These are phyloP conservation scores for Parasteatoda tepidariorum DNA, from an alignment of 1,140 invertebrate species.

Conservation along the genomic window DNA sequence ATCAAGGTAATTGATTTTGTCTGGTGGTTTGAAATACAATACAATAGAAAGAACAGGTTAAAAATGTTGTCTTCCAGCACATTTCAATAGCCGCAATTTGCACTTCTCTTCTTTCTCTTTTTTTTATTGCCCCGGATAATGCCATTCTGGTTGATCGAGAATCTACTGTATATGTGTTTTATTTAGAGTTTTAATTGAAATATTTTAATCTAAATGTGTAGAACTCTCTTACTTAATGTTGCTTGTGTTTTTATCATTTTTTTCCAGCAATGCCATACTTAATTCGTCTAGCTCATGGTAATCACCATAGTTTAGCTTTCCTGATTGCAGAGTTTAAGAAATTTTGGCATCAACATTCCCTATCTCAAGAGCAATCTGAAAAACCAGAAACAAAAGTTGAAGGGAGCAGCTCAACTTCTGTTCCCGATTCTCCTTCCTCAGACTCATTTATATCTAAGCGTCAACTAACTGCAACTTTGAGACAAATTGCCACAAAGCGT, in stretches of 20 bases:
- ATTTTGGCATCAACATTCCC: slow-evolving; percentile 70
- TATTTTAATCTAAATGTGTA: too few relatives aligned
- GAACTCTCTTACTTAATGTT: too few relatives aligned
- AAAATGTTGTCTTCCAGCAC: too few relatives aligned
- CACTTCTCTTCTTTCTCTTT: too few relatives aligned
- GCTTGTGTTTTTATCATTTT: background rate
- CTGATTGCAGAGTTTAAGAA: slow-evolving; percentile 76
- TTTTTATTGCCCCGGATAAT: too few relatives aligned
- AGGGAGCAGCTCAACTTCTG: slow-evolving; percentile 67
- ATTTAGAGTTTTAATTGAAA: too few relatives aligned
- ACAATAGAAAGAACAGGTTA: too few relatives aligned
- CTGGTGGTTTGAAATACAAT: too few relatives aligned
- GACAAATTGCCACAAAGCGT: slow-evolving; percentile 40
- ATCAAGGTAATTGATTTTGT: too few relatives aligned
- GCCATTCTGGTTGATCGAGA: too few relatives aligned
- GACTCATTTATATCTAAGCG: slow-evolving; percentile 65
- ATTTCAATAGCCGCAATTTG: too few relatives aligned
- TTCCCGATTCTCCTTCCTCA: background rate
- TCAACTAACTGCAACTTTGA: slow-evolving; percentile 17
- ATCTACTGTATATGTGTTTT: too few relatives aligned
- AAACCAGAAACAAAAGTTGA: slow-evolving; percentile 68
- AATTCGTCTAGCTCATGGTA: slow-evolving; percentile 78
- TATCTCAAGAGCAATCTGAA: slow-evolving; percentile 52
- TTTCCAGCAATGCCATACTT: slow-evolving; percentile 74
- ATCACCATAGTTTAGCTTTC: slow-evolving; percentile 73